Evolutionary conservation across 2,888 invertebrate genomes (phyloP).

Genomic region (Drosophila suboccidentalis): DNA sequence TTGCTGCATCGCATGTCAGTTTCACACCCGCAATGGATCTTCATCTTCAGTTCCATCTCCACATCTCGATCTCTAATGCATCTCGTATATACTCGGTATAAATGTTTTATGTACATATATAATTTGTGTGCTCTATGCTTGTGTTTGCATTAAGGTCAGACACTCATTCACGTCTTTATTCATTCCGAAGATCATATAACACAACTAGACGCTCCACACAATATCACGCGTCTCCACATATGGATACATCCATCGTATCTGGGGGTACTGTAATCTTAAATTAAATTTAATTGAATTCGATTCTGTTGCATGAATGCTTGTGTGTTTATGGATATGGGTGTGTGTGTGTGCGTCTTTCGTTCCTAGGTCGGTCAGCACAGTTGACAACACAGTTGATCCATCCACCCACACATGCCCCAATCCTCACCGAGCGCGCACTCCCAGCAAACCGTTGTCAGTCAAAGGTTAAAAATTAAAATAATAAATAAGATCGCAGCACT

Average conservation of each 20-base stretch:
- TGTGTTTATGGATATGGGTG: slow-evolving; percentile 22
- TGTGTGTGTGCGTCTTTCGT: slow-evolving; percentile 24
- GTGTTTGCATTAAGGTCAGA: slow-evolving; percentile 81
- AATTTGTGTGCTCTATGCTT: slow-evolving; percentile 10
- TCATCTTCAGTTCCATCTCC: not conserved
- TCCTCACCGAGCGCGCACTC: no score
- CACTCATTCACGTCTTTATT: slow-evolving; percentile 65
- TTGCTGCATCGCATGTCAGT: slow-evolving; percentile 35
- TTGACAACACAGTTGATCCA: slow-evolving; percentile 31
- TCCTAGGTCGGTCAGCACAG: slow-evolving; percentile 58
- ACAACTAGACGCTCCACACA: slow-evolving; percentile 31
- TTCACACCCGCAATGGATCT: slow-evolving; percentile 39
- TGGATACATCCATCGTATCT: slow-evolving; percentile 13
- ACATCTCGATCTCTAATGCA: slow-evolving; percentile 50
- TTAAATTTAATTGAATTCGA: slow-evolving; percentile 84
- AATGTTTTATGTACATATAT: not conserved
- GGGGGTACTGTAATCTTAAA: slow-evolving; percentile 80
- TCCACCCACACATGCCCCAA: slow-evolving; percentile 38
- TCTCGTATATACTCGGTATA: not conserved
- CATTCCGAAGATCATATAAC: slow-evolving; percentile 32
- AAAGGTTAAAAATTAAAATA: slow-evolving; percentile 78
- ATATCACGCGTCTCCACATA: slow-evolving; percentile 54
- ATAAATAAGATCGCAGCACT: slow-evolving; percentile 34
- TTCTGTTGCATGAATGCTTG: slow-evolving; percentile 54
- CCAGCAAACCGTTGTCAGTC: slow-evolving; percentile 55